Conservation (phyloP, 2,113 vertebrate genomes). For the Cettia cetti region DNA sequence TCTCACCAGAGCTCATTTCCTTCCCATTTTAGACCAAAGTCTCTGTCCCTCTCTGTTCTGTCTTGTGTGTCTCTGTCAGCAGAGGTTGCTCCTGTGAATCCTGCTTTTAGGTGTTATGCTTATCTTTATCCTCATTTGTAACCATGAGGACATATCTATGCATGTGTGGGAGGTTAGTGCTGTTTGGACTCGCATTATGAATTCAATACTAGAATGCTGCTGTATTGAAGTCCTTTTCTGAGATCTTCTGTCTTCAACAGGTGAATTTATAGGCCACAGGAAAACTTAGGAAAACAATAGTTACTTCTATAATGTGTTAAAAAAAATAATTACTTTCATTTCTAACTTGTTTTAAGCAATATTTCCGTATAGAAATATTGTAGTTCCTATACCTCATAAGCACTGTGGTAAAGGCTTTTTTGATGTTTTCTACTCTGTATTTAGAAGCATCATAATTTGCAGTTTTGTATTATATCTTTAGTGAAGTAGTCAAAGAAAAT, state of each 20-base stretch:
- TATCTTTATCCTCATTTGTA: neutral
- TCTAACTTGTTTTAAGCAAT: neutral
- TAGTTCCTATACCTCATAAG: neutral
- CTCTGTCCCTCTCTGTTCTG: neutral
- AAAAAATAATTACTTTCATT: neutral
- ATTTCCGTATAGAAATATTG: neutral
- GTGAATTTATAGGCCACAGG: neutral
- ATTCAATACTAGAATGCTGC: fast-evolving
- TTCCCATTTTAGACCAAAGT: neutral
- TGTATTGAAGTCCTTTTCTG: neutral
- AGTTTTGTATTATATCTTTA: neutral
- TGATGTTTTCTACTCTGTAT: neutral
- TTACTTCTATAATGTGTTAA: neutral
- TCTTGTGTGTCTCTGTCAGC: neutral
- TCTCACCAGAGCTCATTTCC: neutral
- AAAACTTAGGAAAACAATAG: neutral
- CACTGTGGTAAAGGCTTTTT: neutral
- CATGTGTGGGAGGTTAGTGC: neutral
- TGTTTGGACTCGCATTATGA: neutral
- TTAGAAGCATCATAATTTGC: neutral
- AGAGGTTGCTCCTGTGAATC: neutral
- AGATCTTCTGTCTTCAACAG: neutral
- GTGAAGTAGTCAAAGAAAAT: neutral
- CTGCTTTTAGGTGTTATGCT: neutral
- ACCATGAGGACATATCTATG: fast-evolving